A percentile compares a stretch with the other conserved stretches of the same genome.
phyloP scores from a whole-genome alignment of 92 coral and sea anemone genomes.

The Nematostella vectensis region DNA sequence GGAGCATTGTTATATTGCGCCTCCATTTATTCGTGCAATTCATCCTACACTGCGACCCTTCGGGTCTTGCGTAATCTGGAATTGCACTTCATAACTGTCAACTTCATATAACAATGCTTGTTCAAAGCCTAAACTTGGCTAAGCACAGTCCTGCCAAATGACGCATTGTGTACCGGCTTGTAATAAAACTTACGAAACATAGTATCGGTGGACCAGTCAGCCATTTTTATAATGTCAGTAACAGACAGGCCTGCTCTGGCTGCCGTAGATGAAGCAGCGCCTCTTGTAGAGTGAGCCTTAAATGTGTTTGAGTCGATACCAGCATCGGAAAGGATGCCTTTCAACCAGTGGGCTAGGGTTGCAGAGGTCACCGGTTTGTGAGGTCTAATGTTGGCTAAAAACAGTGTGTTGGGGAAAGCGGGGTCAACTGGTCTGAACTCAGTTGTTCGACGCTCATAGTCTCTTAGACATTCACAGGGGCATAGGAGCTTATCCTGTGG shows the following conservation, averaged over 20 bases:
- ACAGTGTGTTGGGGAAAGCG: conserved; percentile 13
- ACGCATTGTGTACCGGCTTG: conserved; percentile 26
- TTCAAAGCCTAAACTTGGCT: conserved; percentile 27
- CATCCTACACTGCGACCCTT: conserved; percentile 1
- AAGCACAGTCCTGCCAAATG: conserved; percentile 26
- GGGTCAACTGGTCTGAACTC: conserved; percentile 5
- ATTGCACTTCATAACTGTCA: conserved; percentile 49
- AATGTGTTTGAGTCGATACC: conserved; percentile 15
- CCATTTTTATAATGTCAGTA: conserved; percentile 24
- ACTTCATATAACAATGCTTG: conserved; percentile 36
- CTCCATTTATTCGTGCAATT: conserved; percentile 1
- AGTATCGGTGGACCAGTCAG: conserved; percentile 29
- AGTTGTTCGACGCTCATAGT: conserved; percentile 11
- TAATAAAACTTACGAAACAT: conserved; percentile 31
- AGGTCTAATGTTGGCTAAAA: conserved; percentile 13
- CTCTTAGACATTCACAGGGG: conserved; percentile 11
- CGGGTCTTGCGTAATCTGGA: conserved; percentile 43
- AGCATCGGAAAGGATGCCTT: conserved; percentile 1
- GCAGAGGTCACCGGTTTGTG: conserved; percentile 22
- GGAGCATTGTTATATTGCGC: background rate
- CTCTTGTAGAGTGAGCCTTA: conserved; percentile 39
- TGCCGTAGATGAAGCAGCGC: conserved; percentile 29
- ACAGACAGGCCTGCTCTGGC: conserved; percentile 26
- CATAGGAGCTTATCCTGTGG: conserved; percentile 5
- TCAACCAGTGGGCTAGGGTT: conserved; percentile 12